Percentiles rank a stretch among this genome's conserved stretches.
Conservation (phyloP, 1,140 invertebrate species). For the Bombus confusus region DNA sequence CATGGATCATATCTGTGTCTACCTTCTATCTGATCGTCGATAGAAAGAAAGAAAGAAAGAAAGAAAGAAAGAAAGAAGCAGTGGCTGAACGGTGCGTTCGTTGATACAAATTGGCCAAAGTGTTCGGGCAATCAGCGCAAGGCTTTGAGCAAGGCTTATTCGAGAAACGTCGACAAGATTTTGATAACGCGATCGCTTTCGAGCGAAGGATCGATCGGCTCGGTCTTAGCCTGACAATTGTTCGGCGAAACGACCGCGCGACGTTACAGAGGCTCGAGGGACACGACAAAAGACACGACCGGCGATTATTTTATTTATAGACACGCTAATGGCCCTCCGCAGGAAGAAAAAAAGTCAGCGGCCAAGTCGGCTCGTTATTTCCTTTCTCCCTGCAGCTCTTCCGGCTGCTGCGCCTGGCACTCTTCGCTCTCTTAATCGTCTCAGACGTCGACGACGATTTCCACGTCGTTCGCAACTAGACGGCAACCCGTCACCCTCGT, state of each 20-base stretch:
- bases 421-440: slow-evolving; percentile 26
- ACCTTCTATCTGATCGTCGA: too few species aligned
- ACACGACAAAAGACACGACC: slow-evolving; percentile 37
- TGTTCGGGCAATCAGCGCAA: too few species aligned
- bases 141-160: not conserved
- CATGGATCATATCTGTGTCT: too few species aligned
- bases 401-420: slow-evolving; percentile 34
- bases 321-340: slow-evolving; percentile 46
- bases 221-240: not conserved
- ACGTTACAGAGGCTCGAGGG: not conserved
- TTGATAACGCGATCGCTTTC: not conserved
- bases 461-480: slow-evolving; percentile 19
- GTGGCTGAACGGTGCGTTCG: too few species aligned
- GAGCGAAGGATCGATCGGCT: not conserved
- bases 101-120: too few species aligned
- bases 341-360: slow-evolving; percentile 23
- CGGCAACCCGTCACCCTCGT: not conserved
- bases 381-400: slow-evolving; percentile 18
- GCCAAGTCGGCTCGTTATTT: slow-evolving; percentile 53
- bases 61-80: too few species aligned
- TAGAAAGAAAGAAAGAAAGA: too few species aligned
- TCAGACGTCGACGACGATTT: slow-evolving; percentile 28
- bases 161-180: not conserved
- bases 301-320: slow-evolving; percentile 57
- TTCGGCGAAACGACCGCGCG: not conserved